These are phyloP conservation scores for Ectropis grisescens DNA, from an alignment of 1,140 invertebrate genomes.

Conservation along the genomic window DNA sequence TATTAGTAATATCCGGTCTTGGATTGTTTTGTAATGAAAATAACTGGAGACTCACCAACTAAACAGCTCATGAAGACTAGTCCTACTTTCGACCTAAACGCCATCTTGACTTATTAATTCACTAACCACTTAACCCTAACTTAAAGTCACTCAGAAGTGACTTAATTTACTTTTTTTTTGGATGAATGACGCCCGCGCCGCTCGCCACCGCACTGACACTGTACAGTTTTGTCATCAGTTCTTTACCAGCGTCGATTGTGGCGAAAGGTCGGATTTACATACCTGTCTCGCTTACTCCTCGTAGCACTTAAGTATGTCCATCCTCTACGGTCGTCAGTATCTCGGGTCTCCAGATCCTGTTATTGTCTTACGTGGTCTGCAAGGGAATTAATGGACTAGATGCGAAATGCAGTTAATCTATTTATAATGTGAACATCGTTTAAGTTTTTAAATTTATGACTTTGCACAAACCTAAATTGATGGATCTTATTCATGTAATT, in stretches of 20 bases:
- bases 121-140: constrained; percentile 44
- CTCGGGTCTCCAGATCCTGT: constrained; percentile 38
- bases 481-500: too few relatives aligned
- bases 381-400: constrained; percentile 28
- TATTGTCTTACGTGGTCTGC: constrained; percentile 43
- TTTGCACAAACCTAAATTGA: too few relatives aligned
- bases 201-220: constrained; percentile 55
- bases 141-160: too few relatives aligned
- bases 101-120: constrained; percentile 49
- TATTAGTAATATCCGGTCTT: too few relatives aligned
- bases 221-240: constrained; percentile 57
- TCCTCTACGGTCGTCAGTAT: constrained; percentile 15
- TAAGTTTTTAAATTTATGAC: too few relatives aligned
- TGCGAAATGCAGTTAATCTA: neutral
- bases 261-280: constrained; percentile 42
- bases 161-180: constrained; percentile 28
- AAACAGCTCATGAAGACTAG: constrained; percentile 43
- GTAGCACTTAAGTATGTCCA: constrained; percentile 16
- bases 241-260: too few relatives aligned
- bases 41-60: constrained; percentile 56
- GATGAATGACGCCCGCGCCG: constrained; percentile 39
- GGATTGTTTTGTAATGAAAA: too few relatives aligned
- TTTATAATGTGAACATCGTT: too few relatives aligned
- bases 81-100: constrained; percentile 38
- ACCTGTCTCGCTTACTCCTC: constrained; percentile 25